Evolutionary conservation across 2,113 vertebrate species (phyloP).

Genomic region (Murina feae): DNA sequence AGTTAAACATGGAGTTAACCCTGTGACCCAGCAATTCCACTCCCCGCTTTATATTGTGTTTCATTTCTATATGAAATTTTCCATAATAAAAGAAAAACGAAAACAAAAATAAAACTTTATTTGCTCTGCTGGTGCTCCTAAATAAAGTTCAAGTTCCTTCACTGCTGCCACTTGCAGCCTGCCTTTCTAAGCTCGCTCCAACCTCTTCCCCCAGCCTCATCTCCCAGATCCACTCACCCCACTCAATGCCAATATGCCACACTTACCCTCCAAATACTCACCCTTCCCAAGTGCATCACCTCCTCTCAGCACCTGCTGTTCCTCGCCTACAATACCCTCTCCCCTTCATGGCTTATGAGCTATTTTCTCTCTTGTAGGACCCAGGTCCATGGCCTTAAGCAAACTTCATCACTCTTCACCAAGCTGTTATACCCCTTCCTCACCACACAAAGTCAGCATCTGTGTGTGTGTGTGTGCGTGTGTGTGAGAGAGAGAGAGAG

Average conservation of each 20-base stretch:
- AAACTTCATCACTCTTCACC: not conserved
- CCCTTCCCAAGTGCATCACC: not conserved
- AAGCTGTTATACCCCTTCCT: not conserved
- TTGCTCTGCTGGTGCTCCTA: not conserved
- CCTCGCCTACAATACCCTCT: not conserved
- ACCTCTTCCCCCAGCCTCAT: not conserved
- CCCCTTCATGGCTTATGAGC: not conserved
- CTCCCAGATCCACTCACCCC: not conserved
- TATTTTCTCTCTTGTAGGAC: not conserved
- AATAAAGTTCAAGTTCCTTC: not conserved
- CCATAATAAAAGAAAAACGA: conserved; percentile 9
- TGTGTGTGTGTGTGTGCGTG: not conserved
- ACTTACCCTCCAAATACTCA: not conserved
- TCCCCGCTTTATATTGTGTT: not conserved
- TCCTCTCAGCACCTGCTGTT: not conserved
- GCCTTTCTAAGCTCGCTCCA: not conserved
- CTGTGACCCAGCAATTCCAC: not conserved
- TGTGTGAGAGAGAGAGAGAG: not conserved
- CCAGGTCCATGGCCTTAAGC: not conserved
- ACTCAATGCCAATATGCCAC: not conserved
- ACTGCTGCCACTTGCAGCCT: not conserved
- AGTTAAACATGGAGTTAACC: not conserved
- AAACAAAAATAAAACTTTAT: conserved; percentile 27
- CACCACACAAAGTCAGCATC: not conserved
- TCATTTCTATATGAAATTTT: not conserved